Base-by-base conservation (phyloP, 1,140 invertebrate genomes). In the Saccostrea echinata region DNA sequence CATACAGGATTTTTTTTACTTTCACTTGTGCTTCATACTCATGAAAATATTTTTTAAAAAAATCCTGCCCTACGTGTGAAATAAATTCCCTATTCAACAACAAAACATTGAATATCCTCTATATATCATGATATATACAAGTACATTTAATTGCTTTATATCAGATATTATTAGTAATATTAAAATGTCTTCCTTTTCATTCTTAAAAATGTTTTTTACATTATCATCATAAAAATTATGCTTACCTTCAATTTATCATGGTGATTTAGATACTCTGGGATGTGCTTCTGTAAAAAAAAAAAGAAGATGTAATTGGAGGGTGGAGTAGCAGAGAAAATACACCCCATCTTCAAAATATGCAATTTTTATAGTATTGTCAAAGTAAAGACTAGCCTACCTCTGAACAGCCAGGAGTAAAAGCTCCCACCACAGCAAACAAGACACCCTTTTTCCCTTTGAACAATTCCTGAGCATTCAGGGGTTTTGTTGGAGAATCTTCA, bases 331-430 rank as follows among this genome's bases (percentile, higher is more conserved):
- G n/a, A 9, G 12, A 27, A 1, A 1, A 4, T 27, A 16, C 1
- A 4, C 13, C 30, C 68, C 68, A 16, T 11, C 18, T 71, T 33
- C n/a, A 11, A 33, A 71, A 71, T 16, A 11, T 12, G 4, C 30
- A 21, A 71, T 2, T 16, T 71, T 9, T 21, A 71, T 71, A 21
- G n/a, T n/a, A n/a, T n/a, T n/a, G n/a, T n/a, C n/a, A n/a, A n/a
- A n/a, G n/a, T 43, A 9, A 4, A 4, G 43, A 30, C 35, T 16
- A 21, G n/a, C 71, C 90, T 93, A 97, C 97, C 95, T 98, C 97
- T 0, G 97, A 98, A 94, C 98, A 99, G 27, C 98, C 98, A n/a
- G 98, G 98, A 9, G 98, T 99, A 92, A 99, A 99, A 9, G 98
- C 98, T 35, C 98, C 98, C 30, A 98, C 98, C 51, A 99, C 98